Evolutionary conservation across 2,888 invertebrate genomes (phyloP).

Genomic region (Calliopum simillimum): DNA sequence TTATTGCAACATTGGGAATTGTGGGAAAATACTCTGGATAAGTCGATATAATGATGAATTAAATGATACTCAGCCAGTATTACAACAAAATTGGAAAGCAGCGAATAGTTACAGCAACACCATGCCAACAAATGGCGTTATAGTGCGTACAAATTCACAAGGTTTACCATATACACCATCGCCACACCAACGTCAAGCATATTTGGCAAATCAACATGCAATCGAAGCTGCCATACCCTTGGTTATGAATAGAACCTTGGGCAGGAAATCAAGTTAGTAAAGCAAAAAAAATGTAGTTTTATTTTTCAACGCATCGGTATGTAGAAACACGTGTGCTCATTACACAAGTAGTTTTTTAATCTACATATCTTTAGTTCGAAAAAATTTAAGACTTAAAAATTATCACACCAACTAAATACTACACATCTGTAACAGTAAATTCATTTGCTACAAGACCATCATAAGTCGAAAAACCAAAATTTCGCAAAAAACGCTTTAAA

Average conservation of each 20-base stretch:
- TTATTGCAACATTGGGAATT: conserved; percentile 62
- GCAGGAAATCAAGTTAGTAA: conserved; percentile 80
- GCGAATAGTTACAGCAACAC: neutral
- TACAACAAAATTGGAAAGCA: conserved; percentile 19
- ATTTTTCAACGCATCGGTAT: too few species aligned
- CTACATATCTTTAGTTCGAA: too few species aligned
- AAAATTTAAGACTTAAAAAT: too few species aligned
- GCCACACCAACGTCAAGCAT: conserved; percentile 60
- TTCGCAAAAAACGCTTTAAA: too few species aligned
- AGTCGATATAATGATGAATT: conserved; percentile 49
- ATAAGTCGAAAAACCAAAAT: too few species aligned
- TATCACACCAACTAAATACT: too few species aligned
- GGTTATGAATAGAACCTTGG: conserved; percentile 68
- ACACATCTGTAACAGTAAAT: too few species aligned
- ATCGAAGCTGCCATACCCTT: conserved; percentile 73
- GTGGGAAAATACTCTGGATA: conserved; percentile 65
- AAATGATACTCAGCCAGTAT: conserved; percentile 39
- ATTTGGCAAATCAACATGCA: conserved; percentile 63
- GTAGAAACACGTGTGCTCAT: too few species aligned
- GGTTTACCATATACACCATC: conserved; percentile 63
- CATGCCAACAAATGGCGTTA: conserved; percentile 39
- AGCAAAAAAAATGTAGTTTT: neutral
- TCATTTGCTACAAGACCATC: too few species aligned
- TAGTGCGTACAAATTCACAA: conserved; percentile 59
- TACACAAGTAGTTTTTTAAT: too few species aligned